Evolutionary conservation across 2,888 invertebrate genomes (phyloP), one percentile per base, ranked within the genome.

Genomic region (Scaptomyza reducta): DNA sequence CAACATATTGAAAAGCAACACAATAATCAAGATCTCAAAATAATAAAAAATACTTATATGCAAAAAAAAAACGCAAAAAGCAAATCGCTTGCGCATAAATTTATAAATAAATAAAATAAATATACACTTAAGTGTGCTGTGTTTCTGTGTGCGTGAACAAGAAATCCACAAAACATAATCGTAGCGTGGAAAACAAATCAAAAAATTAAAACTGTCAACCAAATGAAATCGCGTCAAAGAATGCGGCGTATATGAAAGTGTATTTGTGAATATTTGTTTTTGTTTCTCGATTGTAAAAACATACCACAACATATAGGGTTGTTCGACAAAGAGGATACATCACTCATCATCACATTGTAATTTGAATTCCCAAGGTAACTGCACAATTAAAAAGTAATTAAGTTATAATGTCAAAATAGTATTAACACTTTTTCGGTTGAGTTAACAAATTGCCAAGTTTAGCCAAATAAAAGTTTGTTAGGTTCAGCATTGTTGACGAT

Each of bases 41-140:
- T 66, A 57, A 40, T 22, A 63, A 70, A 70, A 63, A 70, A 70
- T 58, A 46, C 47, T 25, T 54, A 40, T 61, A 29, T 7, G 35
- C 35, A 47, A 16, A 22, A 22, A n/a, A 9, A 53, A 40, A 44
- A 45, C 31, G 14, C 22, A 41, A 51, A 13, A 59, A 35, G 14
- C 59, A 40, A 58, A 60, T 46, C 42, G 22, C 31, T 25, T 22
- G 40, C 57, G 63, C 73, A 75, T 74, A 70, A 73, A 86, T 80
- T 78, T 80, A 83, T 72, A 84, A 80, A 83, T 83, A 83, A 83
- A 83, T 83, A 44, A 77, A 79, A 69, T 67, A 74, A 84, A 81
- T 84, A 79, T 74, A 75, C 66, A 42, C 55, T 47, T 42, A 50
- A 57, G 42, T 40, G 44, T 33, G 45, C 31, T 49, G n/a, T 25